Evolutionary conservation across 2,797 vertebrate species (phyloP).

Genomic region (Phataginus tricuspis): DNA sequence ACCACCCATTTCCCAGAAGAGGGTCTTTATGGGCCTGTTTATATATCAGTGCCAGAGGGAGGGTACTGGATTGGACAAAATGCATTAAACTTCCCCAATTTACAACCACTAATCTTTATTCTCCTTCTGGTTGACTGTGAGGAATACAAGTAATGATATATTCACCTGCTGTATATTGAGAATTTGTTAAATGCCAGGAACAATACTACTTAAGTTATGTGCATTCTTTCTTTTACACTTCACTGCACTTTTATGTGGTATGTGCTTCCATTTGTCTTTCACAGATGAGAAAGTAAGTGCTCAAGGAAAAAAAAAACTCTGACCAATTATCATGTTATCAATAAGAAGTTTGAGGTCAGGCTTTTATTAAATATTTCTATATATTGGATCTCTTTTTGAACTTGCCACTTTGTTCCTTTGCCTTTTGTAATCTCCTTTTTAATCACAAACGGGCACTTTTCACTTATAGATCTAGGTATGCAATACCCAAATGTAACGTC

Average conservation of each 20-base stretch:
- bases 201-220: neutral
- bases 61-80: neutral
- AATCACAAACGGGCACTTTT: neutral
- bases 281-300: neutral
- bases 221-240: neutral
- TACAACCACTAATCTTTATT: neutral
- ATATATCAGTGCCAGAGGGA: neutral
- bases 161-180: neutral
- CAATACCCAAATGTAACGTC: neutral
- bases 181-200: constrained; percentile 13
- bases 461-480: neutral
- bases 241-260: neutral
- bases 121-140: neutral
- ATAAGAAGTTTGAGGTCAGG: neutral
- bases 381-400: neutral
- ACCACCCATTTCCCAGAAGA: neutral
- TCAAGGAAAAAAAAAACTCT: neutral
- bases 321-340: neutral
- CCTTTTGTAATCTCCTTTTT: neutral
- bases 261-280: constrained; percentile 30
- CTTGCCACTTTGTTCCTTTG: neutral
- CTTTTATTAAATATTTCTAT: constrained; percentile 1
- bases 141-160: neutral
- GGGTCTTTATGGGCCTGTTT: neutral
- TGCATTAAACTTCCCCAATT: neutral